Evolutionary conservation across 1,140 invertebrate genomes (phyloP), one percentile per base, ranked within the genome.

Genomic region (Nebria ingens): DNA sequence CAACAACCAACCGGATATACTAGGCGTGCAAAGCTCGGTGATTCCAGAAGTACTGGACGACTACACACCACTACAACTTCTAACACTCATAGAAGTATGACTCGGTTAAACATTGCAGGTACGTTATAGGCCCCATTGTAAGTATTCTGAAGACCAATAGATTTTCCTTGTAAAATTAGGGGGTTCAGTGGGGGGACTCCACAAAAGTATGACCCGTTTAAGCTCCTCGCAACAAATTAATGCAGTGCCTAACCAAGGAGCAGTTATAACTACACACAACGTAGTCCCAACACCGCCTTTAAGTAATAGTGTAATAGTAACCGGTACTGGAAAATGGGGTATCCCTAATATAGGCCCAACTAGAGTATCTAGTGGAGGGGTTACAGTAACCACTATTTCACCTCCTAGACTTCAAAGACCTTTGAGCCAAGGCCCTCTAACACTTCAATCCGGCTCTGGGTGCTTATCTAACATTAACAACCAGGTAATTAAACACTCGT

Each of bases 191-290:
- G 82, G 83, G 9, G 85, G 84, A n/a, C 72, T 88, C 1, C 85
- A 88, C 65, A 87, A 87, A 65, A 88, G 85, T 65, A 86, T 88
- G 84, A 87, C 85, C n/a, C 75, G 85, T 34, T 68, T 88, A 38
- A 86, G 83, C 57, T 85, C 84, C 6, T 86, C 83, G 52, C 81
- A 84, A 64, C 80, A 85, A 64, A 84, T 85, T 55, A 79, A 77
- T 64, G 61, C 65, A 56, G 58, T 59, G 11, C 61, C 59, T 60
- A 58, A 54, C 55, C n/a, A n/a, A n/a, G n/a, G n/a, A n/a, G 58
- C 63, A 70, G 61, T 67, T 62, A 4, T 17, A 11, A 45, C 68
- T 65, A 59, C 67, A 11, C 64, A 63, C 9, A 71, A 63, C 55
- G 62, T 63, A 38, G 62, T 55, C 23, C 64, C 66, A 0, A 64